Base-by-base conservation (phyloP, 2,113 vertebrate species). In the Prietella phreatophila region DNA sequence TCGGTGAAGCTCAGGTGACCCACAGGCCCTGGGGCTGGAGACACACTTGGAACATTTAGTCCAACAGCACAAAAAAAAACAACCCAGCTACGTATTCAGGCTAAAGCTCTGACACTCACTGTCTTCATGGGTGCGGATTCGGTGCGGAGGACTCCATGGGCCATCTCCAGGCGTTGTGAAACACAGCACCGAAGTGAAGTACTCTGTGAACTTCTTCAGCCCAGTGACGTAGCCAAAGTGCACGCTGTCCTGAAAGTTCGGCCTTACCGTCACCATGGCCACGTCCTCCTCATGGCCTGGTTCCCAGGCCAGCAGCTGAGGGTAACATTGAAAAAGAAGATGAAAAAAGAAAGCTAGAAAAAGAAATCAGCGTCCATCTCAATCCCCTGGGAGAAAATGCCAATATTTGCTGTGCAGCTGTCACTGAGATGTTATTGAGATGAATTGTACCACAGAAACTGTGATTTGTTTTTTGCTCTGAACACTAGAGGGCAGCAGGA, bases 151-250 rank as follows among this genome's bases (percentile, higher is more conserved):
- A 94, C 98, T 99, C 88, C 97, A 97, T 0, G 98, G 98, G 47
- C 98, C 98, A 0, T 99, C 98, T 36, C 98, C 98, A 0, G 98
- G 98, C 2, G 97, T 98, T 73, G 98, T 99, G 95, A 99, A 99
- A 93, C 98, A 99, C 71, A 99, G 92, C 82, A 97, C 97, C 0
- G 98, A 99, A 4, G 95, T 96, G 91, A 96, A 94, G 92, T 99
- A 99, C 82, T 98, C 97, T 0, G 97, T 94, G 91, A 97, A 99
- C 92, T 96, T 99, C 92, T 97, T 97, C 91, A 99, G 95, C 50
- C 97, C 97, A 0, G 94, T 89, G 92, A 99, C 91, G 80, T 96
- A 97, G 85, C 98, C 98, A 58, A 97, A 95, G 0, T 99, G 98
- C 61, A 97, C 89, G 22, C 95, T 98, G 94, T 99, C 98, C 94